Conservation (phyloP, 2,113 vertebrate species). For the Pituophis catenifer region DNA sequence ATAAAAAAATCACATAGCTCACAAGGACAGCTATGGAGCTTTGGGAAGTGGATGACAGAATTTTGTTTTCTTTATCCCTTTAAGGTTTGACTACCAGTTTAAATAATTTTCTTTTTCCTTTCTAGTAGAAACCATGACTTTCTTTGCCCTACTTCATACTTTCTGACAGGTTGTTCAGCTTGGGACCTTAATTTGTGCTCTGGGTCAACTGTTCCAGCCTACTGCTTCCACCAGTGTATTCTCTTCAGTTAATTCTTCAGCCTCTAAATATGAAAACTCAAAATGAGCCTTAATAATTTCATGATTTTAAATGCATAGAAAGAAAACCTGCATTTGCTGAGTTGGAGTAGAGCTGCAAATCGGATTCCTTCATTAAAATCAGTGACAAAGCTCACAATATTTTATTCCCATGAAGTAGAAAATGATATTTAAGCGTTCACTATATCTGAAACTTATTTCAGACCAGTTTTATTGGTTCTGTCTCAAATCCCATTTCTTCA, state of each 20-base stretch:
- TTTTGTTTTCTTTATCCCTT: background rate
- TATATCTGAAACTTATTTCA: background rate
- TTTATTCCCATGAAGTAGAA: background rate
- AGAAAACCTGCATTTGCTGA: background rate
- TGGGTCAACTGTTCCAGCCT: background rate
- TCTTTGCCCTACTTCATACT: background rate
- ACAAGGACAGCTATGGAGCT: background rate
- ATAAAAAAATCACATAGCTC: background rate
- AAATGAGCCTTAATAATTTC: background rate
- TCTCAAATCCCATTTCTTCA: background rate
- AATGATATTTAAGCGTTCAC: background rate
- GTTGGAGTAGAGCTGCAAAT: background rate
- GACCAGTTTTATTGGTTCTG: background rate
- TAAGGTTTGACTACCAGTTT: background rate
- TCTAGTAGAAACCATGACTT: background rate
- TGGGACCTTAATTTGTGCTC: background rate
- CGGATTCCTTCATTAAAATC: background rate
- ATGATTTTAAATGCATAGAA: background rate
- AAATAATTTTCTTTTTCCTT: background rate
- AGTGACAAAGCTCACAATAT: background rate
- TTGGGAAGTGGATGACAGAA: background rate
- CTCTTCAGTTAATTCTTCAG: background rate
- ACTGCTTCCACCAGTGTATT: background rate
- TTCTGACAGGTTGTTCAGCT: background rate
- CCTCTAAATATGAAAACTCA: background rate